Conservation (phyloP, 2,888 invertebrate genomes). For the Opisthograptis luteolata region DNA sequence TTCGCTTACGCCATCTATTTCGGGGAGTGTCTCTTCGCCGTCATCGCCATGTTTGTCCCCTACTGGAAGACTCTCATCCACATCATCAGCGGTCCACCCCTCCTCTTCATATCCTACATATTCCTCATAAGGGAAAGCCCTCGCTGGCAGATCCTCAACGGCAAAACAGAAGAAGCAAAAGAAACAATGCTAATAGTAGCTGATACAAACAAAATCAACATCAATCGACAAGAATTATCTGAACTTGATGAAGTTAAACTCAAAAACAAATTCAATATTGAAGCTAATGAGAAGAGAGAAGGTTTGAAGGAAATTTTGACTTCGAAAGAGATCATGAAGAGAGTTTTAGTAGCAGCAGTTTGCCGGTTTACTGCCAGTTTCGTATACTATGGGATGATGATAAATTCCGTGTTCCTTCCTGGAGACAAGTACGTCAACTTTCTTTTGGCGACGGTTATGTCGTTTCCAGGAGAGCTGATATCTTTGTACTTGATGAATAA, state of each 20-base stretch:
- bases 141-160: conserved; percentile 68
- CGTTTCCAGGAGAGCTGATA: conserved; percentile 69
- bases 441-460: conserved; percentile 64
- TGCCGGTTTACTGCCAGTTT: conserved; percentile 65
- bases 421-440: conserved; percentile 72
- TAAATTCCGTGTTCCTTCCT: conserved; percentile 69
- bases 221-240: conserved; percentile 53
- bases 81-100: conserved; percentile 63
- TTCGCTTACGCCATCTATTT: conserved; percentile 64
- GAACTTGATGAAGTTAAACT: conserved; percentile 52
- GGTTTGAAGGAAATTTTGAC: conserved; percentile 51
- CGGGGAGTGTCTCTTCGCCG: conserved; percentile 64
- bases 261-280: conserved; percentile 60
- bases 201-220: conserved; percentile 56
- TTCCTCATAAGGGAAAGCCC: conserved; percentile 65
- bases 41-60: conserved; percentile 62
- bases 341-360: conserved; percentile 51
- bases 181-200: conserved; percentile 53
- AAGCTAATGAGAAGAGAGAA: conserved; percentile 54
- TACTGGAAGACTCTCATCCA: conserved; percentile 66
- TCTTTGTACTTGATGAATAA: conserved; percentile 67
- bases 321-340: conserved; percentile 59
- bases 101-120: conserved; percentile 55
- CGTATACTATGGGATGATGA: conserved; percentile 69
- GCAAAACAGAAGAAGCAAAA: conserved; percentile 61